Conservation (phyloP, 2,888 invertebrate species). For the Carpatolechia fugitivella region DNA sequence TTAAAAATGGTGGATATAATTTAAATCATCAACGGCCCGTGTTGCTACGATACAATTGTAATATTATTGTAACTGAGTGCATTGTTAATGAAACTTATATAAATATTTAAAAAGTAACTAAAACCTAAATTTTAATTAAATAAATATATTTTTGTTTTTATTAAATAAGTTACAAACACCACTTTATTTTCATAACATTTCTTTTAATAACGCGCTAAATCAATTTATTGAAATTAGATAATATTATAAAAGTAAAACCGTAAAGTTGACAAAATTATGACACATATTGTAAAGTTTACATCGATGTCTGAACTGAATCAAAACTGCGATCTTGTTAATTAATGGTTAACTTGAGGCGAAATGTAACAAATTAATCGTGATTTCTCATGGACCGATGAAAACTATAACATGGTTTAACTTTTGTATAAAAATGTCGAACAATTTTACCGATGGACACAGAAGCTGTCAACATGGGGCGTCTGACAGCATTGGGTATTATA, state of each 20-base stretch:
- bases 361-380: neutral
- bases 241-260: no score
- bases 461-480: conserved; percentile 55
- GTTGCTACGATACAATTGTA: no score
- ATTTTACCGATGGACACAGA: conserved; percentile 29
- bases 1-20: no score
- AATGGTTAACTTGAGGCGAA: neutral
- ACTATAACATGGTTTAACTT: neutral
- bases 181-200: no score
- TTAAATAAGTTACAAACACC: no score
- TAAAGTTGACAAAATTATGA: neutral
- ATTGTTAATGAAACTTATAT: no score
- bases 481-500: conserved; percentile 55
- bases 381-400: neutral
- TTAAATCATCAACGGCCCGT: no score
- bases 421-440: conserved; percentile 20
- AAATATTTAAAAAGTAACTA: no score
- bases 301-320: neutral
- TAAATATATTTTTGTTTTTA: neutral
- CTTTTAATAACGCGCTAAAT: no score
- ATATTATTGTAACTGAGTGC: no score
- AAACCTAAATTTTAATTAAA: no score
- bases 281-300: neutral
- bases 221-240: no score
- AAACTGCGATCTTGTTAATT: neutral